A percentile compares a stretch with the other conserved stretches of the same genome.
Conservation (phyloP, 2,888 invertebrate genomes). For the Pristionchus japonicus region DNA sequence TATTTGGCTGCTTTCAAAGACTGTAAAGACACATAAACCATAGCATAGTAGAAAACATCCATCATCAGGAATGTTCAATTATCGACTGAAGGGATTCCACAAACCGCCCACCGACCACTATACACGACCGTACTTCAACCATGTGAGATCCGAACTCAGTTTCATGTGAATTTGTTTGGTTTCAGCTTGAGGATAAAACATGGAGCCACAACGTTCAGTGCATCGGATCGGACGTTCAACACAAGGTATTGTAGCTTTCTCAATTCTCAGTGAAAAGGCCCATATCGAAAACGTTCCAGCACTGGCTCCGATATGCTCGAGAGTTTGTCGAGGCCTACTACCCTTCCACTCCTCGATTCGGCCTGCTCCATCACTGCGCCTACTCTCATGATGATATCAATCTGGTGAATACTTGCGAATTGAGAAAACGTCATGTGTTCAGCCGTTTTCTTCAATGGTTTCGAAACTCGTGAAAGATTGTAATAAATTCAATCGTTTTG, state of each 20-base stretch:
- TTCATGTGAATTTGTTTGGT: too few relatives aligned
- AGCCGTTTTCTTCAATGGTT: too few relatives aligned
- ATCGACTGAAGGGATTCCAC: constrained; percentile 75
- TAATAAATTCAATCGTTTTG: too few relatives aligned
- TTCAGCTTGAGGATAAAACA: background rate
- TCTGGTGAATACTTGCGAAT: constrained; percentile 62
- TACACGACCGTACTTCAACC: constrained; percentile 73
- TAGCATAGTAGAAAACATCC: too few relatives aligned
- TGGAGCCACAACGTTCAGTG: background rate
- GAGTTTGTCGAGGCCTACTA: constrained; percentile 73
- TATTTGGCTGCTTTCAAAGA: too few relatives aligned
- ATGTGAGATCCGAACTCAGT: constrained; percentile 51
- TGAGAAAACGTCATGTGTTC: too few relatives aligned
- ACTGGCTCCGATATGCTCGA: constrained; percentile 74
- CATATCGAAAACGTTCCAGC: too few relatives aligned
- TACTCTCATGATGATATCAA: constrained; percentile 74
- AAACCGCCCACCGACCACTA: constrained; percentile 76
- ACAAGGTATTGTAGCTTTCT: constrained; percentile 21
- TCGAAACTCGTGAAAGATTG: too few relatives aligned
- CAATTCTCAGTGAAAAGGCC: too few relatives aligned
- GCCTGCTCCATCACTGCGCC: constrained; percentile 75
- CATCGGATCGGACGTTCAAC: background rate
- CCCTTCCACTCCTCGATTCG: constrained; percentile 68
- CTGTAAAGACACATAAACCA: too few relatives aligned
- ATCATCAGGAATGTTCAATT: constrained; percentile 74